Base-by-base conservation (phyloP, 1,140 invertebrate species). In the Sycobia sp. region DNA sequence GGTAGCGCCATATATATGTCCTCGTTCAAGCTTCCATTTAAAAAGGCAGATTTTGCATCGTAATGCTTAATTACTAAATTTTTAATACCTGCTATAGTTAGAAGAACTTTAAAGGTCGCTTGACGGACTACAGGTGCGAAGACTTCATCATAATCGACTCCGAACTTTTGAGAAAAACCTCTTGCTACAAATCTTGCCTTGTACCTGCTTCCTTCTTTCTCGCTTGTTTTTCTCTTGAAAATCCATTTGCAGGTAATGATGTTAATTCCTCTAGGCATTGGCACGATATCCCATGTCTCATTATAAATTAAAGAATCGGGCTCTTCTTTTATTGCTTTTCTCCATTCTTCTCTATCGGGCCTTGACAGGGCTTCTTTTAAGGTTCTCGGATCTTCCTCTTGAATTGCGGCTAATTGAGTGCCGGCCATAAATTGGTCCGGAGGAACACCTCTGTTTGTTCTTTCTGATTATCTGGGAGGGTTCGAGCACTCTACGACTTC, bases 281-380 rank as follows among this genome's bases (percentile, higher is more conserved):
- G 34, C 11, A 58, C 71, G 7, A 80, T 16, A 34, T 63, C 63
- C 72, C 70, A 82, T 18, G 73, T 76, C 20, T 71, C 39, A 61
- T 81, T 80, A 51, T 74, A 69, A 4, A 63, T 47, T 11, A 73
- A 64, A 20, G 70, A 44, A 18, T 69, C n/a, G 9, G 76, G 60
- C 67, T 80, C 77, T 25, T 74, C 67, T 3, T 60, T n/a, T 54
- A 78, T 82, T 4, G 79, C 80, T 41, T 64, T 51, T 51, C 73
- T 68, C 79, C 80, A 82, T 5, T 62, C 34, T 0, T 53, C 7
- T 13, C 50, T 29, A 10, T 69, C 50, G 13, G 50, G 32, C 16
- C 51, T 22, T 13, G 43, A 32, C 4, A 69, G 32, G 14, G 67
- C 65, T 39, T 69, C 60, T 16, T 67, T 50, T 20, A 18, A 46